Evolutionary conservation across 2,113 vertebrate genomes (phyloP).

Genomic region (Trochalopteron elliotii): DNA sequence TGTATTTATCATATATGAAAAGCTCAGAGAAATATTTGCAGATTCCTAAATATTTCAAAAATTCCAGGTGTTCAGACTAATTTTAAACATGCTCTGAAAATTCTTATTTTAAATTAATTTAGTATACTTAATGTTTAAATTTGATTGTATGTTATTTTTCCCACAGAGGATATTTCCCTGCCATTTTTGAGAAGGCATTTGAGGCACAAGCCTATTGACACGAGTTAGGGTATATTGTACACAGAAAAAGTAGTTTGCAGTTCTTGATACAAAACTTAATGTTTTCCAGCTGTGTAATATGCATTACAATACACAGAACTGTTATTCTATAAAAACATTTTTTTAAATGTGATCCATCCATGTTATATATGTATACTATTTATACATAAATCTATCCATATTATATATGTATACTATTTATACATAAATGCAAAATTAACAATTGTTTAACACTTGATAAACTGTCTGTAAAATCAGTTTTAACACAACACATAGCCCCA

Average conservation of each 20-base stretch:
- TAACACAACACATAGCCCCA: background rate
- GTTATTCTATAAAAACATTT: rapidly evolving
- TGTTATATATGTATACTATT: too few species aligned
- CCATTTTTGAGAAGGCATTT: background rate
- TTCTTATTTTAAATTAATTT: background rate
- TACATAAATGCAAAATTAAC: background rate
- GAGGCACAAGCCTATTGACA: background rate
- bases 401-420: background rate
- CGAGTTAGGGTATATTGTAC: background rate
- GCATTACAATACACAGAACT: background rate
- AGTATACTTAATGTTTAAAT: background rate
- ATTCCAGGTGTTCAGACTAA: background rate
- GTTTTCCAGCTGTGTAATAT: background rate
- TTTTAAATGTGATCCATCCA: background rate
- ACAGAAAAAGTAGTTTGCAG: background rate
- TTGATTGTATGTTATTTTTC: background rate
- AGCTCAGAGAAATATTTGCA: background rate
- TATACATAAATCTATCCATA: too few species aligned
- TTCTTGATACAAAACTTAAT: background rate
- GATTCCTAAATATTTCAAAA: background rate
- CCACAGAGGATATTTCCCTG: background rate
- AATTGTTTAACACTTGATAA: background rate
- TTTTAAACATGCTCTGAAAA: background rate
- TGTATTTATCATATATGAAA: background rate
- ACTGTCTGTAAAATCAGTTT: background rate